phyloP scores from a whole-genome alignment of 2,888 invertebrate genomes.

The Cryptocephalus primarius region DNA sequence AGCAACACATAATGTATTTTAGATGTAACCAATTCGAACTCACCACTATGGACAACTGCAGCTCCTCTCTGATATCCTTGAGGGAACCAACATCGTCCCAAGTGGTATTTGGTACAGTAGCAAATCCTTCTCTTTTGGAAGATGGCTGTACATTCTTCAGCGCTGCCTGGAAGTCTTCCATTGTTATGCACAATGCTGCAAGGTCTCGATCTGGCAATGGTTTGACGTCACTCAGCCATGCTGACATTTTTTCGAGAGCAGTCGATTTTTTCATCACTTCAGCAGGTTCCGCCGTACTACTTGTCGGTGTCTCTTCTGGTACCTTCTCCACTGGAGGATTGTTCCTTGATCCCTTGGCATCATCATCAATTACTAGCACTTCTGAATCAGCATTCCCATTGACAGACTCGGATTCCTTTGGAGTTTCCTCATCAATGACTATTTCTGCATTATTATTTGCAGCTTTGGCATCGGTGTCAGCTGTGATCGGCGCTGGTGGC shows the following conservation, averaged over 20 bases:
- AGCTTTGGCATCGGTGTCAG: conserved; percentile 1
- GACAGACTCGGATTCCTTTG: conserved; percentile 6
- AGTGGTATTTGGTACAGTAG: conserved; percentile 92
- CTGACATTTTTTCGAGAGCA: conserved; percentile 46
- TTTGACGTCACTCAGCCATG: conserved; percentile 52
- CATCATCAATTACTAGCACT: conserved; percentile 21
- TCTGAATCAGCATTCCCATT: conserved; percentile 3
- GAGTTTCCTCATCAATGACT: conserved; percentile 9
- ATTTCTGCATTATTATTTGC: conserved; percentile 6
- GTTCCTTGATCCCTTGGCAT: conserved; percentile 14
- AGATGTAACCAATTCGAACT: conserved; percentile 11
- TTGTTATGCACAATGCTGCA: conserved; percentile 52
- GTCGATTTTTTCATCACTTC: conserved; percentile 4
- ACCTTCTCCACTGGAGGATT: conserved; percentile 23
- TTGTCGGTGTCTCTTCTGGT: background rate
- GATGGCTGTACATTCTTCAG: conserved; percentile 80
- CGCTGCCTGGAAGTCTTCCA: conserved; percentile 67
- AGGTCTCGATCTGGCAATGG: conserved; percentile 54
- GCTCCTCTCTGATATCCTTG: conserved; percentile 73
- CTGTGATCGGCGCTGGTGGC: background rate
- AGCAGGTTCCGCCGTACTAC: background rate
- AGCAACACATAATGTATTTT: no score
- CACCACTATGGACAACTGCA: conserved; percentile 81
- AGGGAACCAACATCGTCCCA: conserved; percentile 97
- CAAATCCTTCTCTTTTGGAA: conserved; percentile 93